Conservation (phyloP, 1,140 invertebrate species). For the Plectus sambesii region DNA sequence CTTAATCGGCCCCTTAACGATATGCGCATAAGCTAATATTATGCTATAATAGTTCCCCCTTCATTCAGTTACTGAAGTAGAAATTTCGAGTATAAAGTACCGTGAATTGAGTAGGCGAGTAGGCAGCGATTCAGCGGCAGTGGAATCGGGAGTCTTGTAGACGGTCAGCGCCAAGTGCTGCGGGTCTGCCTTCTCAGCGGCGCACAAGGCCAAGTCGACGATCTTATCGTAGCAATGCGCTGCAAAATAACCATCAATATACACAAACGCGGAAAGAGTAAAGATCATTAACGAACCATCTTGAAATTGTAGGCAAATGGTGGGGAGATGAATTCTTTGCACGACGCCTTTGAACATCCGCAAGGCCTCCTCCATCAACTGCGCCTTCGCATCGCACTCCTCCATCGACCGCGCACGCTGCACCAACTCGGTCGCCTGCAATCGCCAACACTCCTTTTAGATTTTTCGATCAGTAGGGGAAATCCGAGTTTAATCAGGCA, state of each 20-base stretch:
- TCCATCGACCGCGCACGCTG: conserved; percentile 58
- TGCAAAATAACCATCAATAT: neutral
- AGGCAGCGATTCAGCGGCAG: no score
- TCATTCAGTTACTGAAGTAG: no score
- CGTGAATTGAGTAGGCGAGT: no score
- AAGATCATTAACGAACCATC: conserved; percentile 52
- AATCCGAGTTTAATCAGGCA: no score
- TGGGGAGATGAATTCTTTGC: conserved; percentile 62
- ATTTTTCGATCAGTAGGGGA: no score
- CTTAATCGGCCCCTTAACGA: no score
- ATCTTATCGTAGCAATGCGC: conserved; percentile 66
- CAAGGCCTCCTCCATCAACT: conserved; percentile 63
- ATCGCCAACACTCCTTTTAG: conserved; percentile 30
- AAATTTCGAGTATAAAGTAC: no score
- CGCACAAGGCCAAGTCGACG: conserved; percentile 70
- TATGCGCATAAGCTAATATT: no score
- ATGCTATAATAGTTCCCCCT: no score
- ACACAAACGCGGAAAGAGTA: neutral
- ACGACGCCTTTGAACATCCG: conserved; percentile 65
- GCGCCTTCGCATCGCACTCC: conserved; percentile 60
- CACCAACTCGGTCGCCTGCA: conserved; percentile 72
- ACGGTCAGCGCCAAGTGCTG: conserved; percentile 74
- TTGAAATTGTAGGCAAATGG: conserved; percentile 65
- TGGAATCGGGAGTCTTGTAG: no score
- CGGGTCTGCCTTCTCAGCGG: conserved; percentile 72